These are phyloP conservation scores for Lamprotornis superbus DNA, from an alignment of 2,113 vertebrate genomes.

Conservation along the genomic window DNA sequence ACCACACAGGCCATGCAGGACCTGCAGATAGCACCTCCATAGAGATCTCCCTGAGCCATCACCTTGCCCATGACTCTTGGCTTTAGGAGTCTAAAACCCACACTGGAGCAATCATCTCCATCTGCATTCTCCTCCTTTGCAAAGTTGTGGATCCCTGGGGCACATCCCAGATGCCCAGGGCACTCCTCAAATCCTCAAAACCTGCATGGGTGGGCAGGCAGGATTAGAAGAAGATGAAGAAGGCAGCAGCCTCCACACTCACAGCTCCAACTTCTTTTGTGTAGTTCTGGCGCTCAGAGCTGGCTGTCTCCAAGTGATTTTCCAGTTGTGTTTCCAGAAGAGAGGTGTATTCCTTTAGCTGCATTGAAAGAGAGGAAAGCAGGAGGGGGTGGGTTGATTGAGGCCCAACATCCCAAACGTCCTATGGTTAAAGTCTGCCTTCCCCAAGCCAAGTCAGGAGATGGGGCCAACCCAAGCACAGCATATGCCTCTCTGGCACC, in stretches of 20 bases:
- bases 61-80: background rate
- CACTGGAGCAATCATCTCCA: background rate
- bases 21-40: background rate
- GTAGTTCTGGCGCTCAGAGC: slow-evolving; percentile 76
- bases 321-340: slow-evolving; percentile 88
- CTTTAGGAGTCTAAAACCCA: background rate
- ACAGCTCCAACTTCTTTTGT: slow-evolving; percentile 83
- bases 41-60: background rate
- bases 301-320: slow-evolving; percentile 83
- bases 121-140: background rate
- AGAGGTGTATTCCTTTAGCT: slow-evolving; percentile 86
- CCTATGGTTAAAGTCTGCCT: background rate
- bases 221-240: background rate
- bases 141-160: background rate
- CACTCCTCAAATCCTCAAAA: background rate
- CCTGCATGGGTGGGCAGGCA: fast-evolving
- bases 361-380: background rate
- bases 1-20: background rate
- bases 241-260: background rate
- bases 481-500: fast-evolving
- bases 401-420: background rate
- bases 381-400: background rate
- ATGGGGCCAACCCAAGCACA: background rate
- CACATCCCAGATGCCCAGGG: background rate
- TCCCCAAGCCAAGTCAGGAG: background rate